phyloP scores from a whole-genome alignment of 2,888 invertebrate genomes.

The Lepidocyrtoides sp. region DNA sequence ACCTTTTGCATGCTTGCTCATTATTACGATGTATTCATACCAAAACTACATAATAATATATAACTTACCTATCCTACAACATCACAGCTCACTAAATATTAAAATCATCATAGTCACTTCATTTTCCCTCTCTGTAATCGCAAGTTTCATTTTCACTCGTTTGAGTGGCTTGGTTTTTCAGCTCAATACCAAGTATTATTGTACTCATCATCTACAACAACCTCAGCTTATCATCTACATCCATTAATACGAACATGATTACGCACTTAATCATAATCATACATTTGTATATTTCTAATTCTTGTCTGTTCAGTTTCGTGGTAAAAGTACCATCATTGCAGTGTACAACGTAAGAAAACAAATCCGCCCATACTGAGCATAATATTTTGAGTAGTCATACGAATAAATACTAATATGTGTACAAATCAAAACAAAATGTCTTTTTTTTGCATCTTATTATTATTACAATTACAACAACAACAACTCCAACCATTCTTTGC shows the following conservation, averaged over 20 bases:
- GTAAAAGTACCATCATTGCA: neutral
- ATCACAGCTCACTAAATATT: no score
- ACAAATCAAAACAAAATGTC: slow-evolving; percentile 50
- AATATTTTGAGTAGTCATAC: slow-evolving; percentile 41
- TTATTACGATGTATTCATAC: no score
- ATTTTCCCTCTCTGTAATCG: neutral
- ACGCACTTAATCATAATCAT: slow-evolving; percentile 67
- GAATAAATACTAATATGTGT: slow-evolving; percentile 49
- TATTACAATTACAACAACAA: slow-evolving; percentile 49
- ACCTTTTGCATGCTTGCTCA: neutral
- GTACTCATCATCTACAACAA: neutral
- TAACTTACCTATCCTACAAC: neutral
- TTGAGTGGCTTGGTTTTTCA: slow-evolving; percentile 10
- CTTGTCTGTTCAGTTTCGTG: neutral
- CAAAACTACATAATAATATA: neutral
- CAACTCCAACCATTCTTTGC: neutral
- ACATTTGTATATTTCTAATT: neutral
- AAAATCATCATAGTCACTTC: slow-evolving; percentile 3
- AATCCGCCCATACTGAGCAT: slow-evolving; percentile 56
- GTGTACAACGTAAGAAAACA: neutral
- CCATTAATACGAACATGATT: slow-evolving; percentile 72
- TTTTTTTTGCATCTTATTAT: slow-evolving; percentile 19
- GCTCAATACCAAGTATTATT: neutral
- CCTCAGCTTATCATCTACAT: slow-evolving; percentile 34
- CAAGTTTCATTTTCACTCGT: neutral